Base-by-base conservation (phyloP, 2,888 invertebrate species). In the Drosophila mulleri region DNA sequence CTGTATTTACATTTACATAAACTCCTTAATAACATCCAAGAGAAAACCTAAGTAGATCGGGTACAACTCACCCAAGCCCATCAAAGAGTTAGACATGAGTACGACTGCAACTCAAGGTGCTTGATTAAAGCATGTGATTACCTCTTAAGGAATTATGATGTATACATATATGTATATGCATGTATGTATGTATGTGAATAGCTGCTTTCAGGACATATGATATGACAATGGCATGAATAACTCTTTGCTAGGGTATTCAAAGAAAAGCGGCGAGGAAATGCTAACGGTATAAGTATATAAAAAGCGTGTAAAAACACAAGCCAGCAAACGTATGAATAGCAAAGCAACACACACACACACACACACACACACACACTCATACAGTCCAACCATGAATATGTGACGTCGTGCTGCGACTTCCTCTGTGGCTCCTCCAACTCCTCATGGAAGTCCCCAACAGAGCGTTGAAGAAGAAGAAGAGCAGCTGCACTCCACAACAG, bases 231-330 rank as follows among this genome's bases (percentile, higher is more conserved):
- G 37, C 11, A 4, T 16, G 12, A n/a, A 20, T 3, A 39, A 4
- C 53, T 53, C 54, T 18, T 2, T 20, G 44, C 41, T 20, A 70
- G 65, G 58, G 75, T 52, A 61, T 35, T 64, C 60, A 45, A 69
- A 60, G 57, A 52, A 59, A 39, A 18, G 56, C 26, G 26, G 23
- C 59, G 44, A 60, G 50, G 16, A 74, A 63, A 68, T 52, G 67
- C 75, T 57, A 76, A 70, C 63, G 66, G 59, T 65, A 11, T 65
- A 83, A 81, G 80, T 78, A 78, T 78, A 83, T 85, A 77, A 81
- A 83, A 86, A 83, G 70, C 77, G 81, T 86, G 87, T 72, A 78
- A 73, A 80, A 87, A 84, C 75, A 78, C 67, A 65, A 63, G 62
- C 67, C 11, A 75, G 71, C 64, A 74, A 83, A 78, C 75, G 75